Conservation (phyloP, 2,797 vertebrate species). For the Picus viridis region DNA sequence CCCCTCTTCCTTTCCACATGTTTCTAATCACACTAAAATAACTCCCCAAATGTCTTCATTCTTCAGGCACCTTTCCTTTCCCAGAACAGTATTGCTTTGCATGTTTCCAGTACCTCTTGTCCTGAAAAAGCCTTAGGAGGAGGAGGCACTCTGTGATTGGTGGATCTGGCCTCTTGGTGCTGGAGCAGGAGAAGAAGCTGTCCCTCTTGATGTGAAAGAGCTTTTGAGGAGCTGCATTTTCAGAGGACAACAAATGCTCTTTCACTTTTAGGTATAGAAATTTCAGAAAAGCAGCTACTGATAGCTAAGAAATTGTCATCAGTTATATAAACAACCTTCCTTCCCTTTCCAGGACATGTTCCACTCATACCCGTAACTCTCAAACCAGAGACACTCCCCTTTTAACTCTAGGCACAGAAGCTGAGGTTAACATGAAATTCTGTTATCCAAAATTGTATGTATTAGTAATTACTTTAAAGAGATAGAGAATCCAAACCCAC, state of each 20-base stretch:
- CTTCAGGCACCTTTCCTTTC: background rate
- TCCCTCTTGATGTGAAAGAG: background rate
- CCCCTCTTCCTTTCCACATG: background rate
- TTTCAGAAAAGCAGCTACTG: background rate
- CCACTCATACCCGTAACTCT: background rate
- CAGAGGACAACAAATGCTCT: background rate
- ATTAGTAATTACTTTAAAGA: background rate
- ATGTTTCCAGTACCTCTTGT: background rate
- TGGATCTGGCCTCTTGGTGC: fast-evolving
- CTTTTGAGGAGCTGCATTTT: background rate
- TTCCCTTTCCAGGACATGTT: background rate
- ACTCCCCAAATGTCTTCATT: background rate
- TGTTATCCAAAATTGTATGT: background rate
- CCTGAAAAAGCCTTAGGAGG: background rate
- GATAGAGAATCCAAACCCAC: background rate
- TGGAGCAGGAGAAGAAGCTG: background rate
- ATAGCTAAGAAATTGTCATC: background rate
- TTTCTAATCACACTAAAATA: background rate
- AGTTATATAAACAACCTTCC: background rate
- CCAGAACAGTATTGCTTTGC: background rate
- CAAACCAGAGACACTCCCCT: background rate
- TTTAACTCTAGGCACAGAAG: background rate
- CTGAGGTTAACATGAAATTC: background rate
- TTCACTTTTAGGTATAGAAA: background rate
- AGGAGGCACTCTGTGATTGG: background rate